Conservation (phyloP, 2,797 vertebrate genomes). For the Halcyon leucocephala region DNA sequence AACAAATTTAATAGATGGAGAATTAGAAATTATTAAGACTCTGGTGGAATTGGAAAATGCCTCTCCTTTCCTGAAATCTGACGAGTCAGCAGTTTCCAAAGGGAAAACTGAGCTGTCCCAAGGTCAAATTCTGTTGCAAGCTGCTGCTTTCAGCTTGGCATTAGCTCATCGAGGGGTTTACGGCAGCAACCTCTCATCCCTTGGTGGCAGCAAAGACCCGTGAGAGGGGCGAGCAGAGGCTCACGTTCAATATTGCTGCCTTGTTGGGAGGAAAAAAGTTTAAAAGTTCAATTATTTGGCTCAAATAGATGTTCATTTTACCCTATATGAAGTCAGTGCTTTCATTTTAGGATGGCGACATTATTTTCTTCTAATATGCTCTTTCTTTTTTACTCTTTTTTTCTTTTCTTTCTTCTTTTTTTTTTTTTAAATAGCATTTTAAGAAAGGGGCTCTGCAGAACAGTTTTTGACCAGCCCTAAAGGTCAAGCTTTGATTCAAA, state of each 20-base stretch:
- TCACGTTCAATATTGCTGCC: rapidly evolving
- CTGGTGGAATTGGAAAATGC: neutral
- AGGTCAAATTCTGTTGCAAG: neutral
- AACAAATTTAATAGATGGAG: neutral
- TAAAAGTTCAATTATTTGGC: too few relatives aligned
- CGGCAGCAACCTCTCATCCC: neutral
- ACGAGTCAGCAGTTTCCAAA: neutral
- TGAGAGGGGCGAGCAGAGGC: neutral
- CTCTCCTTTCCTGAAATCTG: neutral
- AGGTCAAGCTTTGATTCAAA: neutral
- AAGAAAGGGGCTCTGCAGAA: neutral
- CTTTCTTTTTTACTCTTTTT: too few relatives aligned
- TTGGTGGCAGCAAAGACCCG: rapidly evolving
- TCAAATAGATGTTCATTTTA: neutral
- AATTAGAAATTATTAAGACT: neutral
- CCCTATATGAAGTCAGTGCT: neutral
- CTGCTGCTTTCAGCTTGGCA: neutral
- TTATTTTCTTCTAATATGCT: neutral
- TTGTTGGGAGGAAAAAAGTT: neutral
- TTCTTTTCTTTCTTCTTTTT: too few relatives aligned
- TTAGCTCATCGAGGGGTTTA: rapidly evolving
- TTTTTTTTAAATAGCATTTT: neutral
- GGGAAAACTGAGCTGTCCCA: neutral
- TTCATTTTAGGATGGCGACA: neutral
- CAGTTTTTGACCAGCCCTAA: neutral